phyloP scores from a whole-genome alignment of 1,140 invertebrate genomes.

The Drosophila aff. region DNA sequence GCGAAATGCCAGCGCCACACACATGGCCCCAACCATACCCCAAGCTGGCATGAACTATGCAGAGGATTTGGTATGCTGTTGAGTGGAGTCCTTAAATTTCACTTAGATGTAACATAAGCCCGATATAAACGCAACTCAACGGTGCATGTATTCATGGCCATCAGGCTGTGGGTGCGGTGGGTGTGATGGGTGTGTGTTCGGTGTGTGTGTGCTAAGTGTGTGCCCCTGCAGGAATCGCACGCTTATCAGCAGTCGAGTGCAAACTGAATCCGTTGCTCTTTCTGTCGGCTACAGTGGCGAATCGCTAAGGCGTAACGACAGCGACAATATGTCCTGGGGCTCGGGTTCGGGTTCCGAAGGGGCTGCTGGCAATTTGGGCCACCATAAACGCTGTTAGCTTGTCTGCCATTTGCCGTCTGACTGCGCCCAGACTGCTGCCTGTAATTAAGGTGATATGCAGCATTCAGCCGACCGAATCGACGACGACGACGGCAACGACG shows the following conservation, averaged over 20 bases:
- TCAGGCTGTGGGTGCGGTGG: slow-evolving; percentile 35
- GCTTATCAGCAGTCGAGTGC: slow-evolving; percentile 82
- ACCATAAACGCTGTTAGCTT: slow-evolving; percentile 79
- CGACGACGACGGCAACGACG: slow-evolving; percentile 30
- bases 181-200: slow-evolving; percentile 6
- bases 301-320: slow-evolving; percentile 79
- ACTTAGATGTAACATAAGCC: slow-evolving; percentile 83
- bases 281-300: slow-evolving; percentile 68
- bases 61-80: slow-evolving; percentile 69
- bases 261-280: slow-evolving; percentile 77
- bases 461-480: slow-evolving; percentile 66
- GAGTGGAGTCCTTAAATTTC: slow-evolving; percentile 82
- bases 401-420: slow-evolving; percentile 79
- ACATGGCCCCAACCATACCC: slow-evolving; percentile 21
- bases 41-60: slow-evolving; percentile 58
- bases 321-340: slow-evolving; percentile 63
- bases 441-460: slow-evolving; percentile 83
- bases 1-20: slow-evolving; percentile 48
- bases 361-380: slow-evolving; percentile 58
- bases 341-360: background rate
- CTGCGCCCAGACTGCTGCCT: slow-evolving; percentile 79
- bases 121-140: slow-evolving; percentile 78
- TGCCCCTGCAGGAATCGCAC: slow-evolving; percentile 68
- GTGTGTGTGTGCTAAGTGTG: slow-evolving; percentile 39
- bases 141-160: slow-evolving; percentile 79